A percentile compares a stretch with the other conserved stretches of the same genome.
These are phyloP conservation scores for Boulengeromyrus knoepffleri DNA, from an alignment of 2,113 vertebrate genomes.

Conservation along the genomic window DNA sequence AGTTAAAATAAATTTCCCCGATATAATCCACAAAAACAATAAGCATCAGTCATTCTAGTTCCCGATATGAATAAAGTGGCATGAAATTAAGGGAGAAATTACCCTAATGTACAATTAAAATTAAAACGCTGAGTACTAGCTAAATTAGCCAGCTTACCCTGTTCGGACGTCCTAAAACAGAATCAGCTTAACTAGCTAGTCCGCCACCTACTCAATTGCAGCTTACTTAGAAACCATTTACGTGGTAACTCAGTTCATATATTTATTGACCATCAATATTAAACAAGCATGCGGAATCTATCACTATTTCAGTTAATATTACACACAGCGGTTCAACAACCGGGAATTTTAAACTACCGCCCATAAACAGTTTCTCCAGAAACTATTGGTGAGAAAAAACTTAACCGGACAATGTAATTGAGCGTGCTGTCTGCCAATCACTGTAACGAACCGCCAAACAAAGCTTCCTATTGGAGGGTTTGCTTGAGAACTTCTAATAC, in stretches of 20 bases:
- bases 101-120: background rate
- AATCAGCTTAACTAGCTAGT: background rate
- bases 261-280: background rate
- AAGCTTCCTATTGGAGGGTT: background rate
- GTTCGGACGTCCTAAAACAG: background rate
- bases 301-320: constrained; percentile 8
- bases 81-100: background rate
- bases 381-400: constrained; percentile 28
- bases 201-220: background rate
- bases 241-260: background rate
- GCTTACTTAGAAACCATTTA: background rate
- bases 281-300: background rate
- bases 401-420: background rate
- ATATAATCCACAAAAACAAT: background rate
- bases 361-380: constrained; percentile 15
- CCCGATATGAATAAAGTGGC: background rate
- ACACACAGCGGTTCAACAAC: constrained; percentile 53
- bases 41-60: background rate
- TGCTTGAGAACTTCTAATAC: background rate
- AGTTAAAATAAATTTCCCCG: background rate
- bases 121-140: background rate
- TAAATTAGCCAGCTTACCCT: background rate
- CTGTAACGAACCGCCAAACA: background rate
- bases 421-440: background rate
- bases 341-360: constrained; percentile 62